Conservation (phyloP, 2,113 vertebrate genomes). For the Chaenocephalus aceratus region DNA sequence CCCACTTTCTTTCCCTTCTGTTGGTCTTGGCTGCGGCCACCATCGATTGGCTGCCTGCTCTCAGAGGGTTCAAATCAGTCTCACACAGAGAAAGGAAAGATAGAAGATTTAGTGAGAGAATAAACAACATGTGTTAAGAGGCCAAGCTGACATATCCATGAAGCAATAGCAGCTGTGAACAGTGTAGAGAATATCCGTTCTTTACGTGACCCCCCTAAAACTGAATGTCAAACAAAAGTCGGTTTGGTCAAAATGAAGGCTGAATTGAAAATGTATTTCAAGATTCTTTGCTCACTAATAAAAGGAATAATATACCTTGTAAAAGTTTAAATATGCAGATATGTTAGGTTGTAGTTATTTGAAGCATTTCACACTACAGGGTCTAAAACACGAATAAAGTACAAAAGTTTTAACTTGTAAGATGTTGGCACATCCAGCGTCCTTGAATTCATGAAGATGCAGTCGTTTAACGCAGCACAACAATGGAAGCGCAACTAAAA, state of each 20-base stretch:
- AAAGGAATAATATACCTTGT: no score
- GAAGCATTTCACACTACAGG: neutral
- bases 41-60: conserved; percentile 30
- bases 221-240: no score
- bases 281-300: neutral
- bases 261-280: no score
- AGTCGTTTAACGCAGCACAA: no score
- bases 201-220: neutral
- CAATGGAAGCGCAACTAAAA: no score
- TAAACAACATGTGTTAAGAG: conserved; percentile 6
- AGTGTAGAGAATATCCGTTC: neutral
- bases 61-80: conserved; percentile 54
- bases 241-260: no score
- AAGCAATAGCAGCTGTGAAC: neutral
- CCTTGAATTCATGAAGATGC: no score
- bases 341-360: neutral
- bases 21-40: conserved; percentile 66
- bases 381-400: neutral
- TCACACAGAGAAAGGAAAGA: conserved; percentile 26
- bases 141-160: neutral
- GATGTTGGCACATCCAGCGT: no score
- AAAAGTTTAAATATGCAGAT: neutral
- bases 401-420: no score
- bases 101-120: neutral
- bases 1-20: conserved; percentile 45